phyloP scores from a whole-genome alignment of 2,797 vertebrate species.

The Falco berigora region DNA sequence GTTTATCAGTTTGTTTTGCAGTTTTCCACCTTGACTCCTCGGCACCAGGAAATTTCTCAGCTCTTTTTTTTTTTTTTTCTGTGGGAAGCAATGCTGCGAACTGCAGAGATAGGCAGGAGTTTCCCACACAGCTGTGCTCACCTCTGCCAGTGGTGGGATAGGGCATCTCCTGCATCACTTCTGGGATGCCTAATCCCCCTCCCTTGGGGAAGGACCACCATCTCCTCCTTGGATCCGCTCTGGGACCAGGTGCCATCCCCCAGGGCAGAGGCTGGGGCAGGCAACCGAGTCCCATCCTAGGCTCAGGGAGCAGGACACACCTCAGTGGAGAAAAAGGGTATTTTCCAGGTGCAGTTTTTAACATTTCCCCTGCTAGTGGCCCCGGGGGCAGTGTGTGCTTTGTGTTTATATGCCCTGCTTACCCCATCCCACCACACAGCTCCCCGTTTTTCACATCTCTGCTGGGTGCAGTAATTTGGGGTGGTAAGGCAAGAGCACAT shows the following conservation, averaged over 20 bases:
- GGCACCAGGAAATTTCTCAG: neutral
- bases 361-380: neutral
- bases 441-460: neutral
- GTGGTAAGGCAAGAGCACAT: neutral
- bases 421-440: neutral
- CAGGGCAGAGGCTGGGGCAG: neutral
- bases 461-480: fast-evolving
- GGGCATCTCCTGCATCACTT: neutral
- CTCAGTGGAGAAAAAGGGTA: neutral
- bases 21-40: neutral
- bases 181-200: neutral
- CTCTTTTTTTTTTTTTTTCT: neutral
- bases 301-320: neutral
- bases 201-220: neutral
- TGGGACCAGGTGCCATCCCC: neutral
- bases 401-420: neutral
- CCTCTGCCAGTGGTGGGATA: neutral
- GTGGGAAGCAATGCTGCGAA: neutral
- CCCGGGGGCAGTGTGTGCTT: neutral
- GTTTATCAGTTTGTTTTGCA: neutral
- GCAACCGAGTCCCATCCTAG: neutral
- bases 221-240: neutral
- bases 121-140: neutral
- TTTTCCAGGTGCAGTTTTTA: neutral
- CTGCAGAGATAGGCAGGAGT: neutral